These are phyloP conservation scores for Physella acuta DNA, from an alignment of 1,140 invertebrate species.

Conservation along the genomic window DNA sequence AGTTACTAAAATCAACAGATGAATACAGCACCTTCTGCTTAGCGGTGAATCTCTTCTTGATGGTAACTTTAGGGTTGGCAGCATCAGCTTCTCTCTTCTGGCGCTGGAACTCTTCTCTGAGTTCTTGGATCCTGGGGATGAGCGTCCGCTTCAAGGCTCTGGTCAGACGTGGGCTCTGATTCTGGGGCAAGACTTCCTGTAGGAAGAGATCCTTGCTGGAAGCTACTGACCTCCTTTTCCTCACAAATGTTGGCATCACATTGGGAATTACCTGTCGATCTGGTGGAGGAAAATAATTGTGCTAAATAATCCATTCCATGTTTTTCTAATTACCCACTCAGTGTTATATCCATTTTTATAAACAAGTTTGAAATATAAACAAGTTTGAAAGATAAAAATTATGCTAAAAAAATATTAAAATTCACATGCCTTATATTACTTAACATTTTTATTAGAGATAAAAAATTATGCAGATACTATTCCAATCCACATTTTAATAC, in stretches of 20 bases:
- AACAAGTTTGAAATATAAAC: too few relatives aligned
- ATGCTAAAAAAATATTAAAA: too few relatives aligned
- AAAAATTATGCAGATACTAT: too few relatives aligned
- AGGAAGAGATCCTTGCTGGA: slow-evolving; percentile 39
- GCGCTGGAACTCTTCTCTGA: slow-evolving; percentile 17
- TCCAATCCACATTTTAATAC: too few relatives aligned
- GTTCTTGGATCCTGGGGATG: slow-evolving; percentile 24
- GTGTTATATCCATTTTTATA: too few relatives aligned
- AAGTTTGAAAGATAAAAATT: too few relatives aligned
- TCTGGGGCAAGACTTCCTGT: slow-evolving; percentile 10
- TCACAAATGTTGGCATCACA: slow-evolving; percentile 44
- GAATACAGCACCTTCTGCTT: too few relatives aligned
- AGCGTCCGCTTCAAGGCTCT: slow-evolving; percentile 22
- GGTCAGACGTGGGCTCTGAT: slow-evolving; percentile 29
- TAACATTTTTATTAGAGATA: too few relatives aligned
- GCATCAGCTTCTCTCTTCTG: slow-evolving; percentile 21
- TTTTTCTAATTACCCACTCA: too few relatives aligned
- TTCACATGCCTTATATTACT: too few relatives aligned
- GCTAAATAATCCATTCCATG: too few relatives aligned
- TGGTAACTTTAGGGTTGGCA: slow-evolving; percentile 22
- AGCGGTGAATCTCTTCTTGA: slow-evolving; percentile 31
- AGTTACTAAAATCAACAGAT: too few relatives aligned
- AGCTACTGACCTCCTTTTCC: slow-evolving; percentile 40
- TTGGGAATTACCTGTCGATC: slow-evolving; percentile 46
- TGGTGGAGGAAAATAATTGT: slow-evolving; percentile 27